Conservation (phyloP, 2,113 vertebrate species). For the Cephalopholis sonnerati region DNA sequence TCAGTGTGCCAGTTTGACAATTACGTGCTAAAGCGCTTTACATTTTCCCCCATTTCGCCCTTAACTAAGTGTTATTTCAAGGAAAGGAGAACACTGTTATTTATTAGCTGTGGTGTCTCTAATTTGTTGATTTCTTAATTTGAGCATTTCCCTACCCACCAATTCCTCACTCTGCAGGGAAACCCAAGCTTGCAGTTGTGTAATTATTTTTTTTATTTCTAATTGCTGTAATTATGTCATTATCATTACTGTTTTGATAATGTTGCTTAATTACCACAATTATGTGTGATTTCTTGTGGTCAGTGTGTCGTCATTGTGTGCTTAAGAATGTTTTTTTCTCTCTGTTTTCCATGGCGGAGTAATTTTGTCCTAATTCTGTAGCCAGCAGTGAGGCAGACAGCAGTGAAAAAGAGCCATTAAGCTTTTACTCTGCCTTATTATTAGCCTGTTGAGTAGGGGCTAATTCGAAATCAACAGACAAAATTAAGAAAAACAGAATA, state of each 20-base stretch:
- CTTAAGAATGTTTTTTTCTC: background rate
- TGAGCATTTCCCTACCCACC: conserved; percentile 40
- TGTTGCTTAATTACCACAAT: conserved; percentile 75
- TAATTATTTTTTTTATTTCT: conserved; percentile 58
- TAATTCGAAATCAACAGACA: conserved; percentile 18
- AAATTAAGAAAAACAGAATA: background rate
- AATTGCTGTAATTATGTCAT: conserved; percentile 78
- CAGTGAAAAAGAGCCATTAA: conserved; percentile 20
- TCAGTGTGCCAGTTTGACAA: conserved; percentile 15
- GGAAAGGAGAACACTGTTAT: conserved; percentile 8
- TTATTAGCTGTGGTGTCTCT: conserved; percentile 46
- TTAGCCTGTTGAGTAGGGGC: conserved; percentile 15
- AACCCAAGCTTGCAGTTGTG: conserved; percentile 54
- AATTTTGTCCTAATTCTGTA: conserved; percentile 26
- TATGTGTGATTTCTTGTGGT: conserved; percentile 74
- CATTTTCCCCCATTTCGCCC: background rate
- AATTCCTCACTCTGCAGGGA: conserved; percentile 54
- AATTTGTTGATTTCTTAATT: conserved; percentile 68
- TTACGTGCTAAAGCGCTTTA: background rate
- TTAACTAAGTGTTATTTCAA: conserved; percentile 2
- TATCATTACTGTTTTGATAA: conserved; percentile 66
- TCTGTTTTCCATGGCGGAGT: background rate
- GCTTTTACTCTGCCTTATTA: conserved; percentile 28
- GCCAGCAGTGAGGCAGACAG: background rate
- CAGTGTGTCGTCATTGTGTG: conserved; percentile 56